phyloP scores from a whole-genome alignment of 2,113 vertebrate genomes.

The Uria lomvia region DNA sequence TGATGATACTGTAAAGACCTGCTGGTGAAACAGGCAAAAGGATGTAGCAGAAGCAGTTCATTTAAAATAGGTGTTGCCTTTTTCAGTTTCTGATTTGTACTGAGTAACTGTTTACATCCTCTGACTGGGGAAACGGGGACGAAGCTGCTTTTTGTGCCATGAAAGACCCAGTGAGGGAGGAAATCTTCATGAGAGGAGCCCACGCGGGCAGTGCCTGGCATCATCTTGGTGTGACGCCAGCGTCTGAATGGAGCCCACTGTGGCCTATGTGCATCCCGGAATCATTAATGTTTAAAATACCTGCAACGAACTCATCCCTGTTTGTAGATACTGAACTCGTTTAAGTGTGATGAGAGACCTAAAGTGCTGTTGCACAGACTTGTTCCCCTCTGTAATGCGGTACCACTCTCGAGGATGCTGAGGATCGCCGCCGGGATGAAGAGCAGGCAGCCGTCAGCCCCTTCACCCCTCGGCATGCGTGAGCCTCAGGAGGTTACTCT shows the following conservation, averaged over 20 bases:
- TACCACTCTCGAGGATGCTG: neutral
- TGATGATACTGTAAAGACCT: neutral
- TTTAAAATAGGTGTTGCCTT: neutral
- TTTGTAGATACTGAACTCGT: neutral
- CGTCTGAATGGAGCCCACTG: fast-evolving
- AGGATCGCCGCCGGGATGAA: fast-evolving
- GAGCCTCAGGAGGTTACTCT: neutral
- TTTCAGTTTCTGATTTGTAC: neutral
- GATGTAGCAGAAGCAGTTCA: neutral
- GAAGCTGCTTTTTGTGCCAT: neutral
- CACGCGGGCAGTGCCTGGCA: neutral
- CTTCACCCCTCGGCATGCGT: fast-evolving
- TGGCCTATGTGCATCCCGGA: fast-evolving
- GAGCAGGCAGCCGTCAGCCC: neutral
- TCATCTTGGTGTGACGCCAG: neutral
- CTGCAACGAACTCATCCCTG: neutral
- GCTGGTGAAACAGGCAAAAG: neutral
- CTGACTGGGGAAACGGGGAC: neutral
- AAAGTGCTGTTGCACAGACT: fast-evolving
- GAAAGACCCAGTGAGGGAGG: neutral
- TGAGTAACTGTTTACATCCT: neutral
- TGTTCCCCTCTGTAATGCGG: neutral
- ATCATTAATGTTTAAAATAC: neutral
- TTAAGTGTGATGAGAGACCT: neutral
- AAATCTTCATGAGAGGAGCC: neutral